Percentiles rank a stretch among this genome's conserved stretches.
Evolutionary conservation across 2,888 invertebrate genomes (phyloP).

Genomic region (Chaetoderma sp.): DNA sequence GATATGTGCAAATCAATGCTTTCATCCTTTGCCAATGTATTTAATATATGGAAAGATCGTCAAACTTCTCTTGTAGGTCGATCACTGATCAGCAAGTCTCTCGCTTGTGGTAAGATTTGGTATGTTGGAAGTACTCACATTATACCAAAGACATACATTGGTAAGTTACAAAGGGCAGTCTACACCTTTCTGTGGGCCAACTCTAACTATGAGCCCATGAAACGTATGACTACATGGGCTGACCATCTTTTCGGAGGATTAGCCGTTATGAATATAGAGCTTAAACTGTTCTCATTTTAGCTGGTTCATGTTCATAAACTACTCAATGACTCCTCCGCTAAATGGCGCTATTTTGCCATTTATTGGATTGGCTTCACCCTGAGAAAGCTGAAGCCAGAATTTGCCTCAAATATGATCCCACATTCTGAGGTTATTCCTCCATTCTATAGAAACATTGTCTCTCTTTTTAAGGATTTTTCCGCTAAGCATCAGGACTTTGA

Average conservation of each 20-base stretch:
- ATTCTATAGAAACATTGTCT: neutral
- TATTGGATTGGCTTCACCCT: neutral
- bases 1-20: neutral
- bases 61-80: neutral
- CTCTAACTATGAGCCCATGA: neutral
- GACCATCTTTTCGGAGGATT: neutral
- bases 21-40: too few species aligned
- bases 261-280: neutral
- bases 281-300: neutral
- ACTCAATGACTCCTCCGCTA: neutral
- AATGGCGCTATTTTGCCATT: conserved; percentile 4
- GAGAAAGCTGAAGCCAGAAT: neutral
- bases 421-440: neutral
- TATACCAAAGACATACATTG: neutral
- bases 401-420: neutral
- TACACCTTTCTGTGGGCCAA: neutral
- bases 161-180: neutral
- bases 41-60: neutral
- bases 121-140: neutral
- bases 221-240: neutral
- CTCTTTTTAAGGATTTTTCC: neutral
- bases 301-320: neutral
- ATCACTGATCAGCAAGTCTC: neutral
- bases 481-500: too few species aligned
- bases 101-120: neutral